phyloP scores from a whole-genome alignment of 2,113 vertebrate species.

The Gymnocephalus cernua region DNA sequence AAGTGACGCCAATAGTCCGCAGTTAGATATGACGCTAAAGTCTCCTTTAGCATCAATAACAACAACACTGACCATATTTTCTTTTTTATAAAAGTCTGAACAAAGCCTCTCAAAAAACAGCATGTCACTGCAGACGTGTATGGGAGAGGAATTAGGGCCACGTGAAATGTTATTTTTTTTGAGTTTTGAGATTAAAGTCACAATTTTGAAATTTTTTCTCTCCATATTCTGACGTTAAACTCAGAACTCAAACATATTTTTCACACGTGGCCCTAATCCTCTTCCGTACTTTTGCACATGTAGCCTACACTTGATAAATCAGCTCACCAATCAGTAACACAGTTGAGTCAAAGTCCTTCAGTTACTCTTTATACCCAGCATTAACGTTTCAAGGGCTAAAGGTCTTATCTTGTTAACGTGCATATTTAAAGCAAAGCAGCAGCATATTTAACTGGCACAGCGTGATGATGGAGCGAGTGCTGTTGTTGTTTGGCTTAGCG shows the following conservation, averaged over 20 bases:
- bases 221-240: too few species aligned
- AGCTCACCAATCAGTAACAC: slow-evolving; percentile 34
- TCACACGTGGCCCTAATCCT: too few species aligned
- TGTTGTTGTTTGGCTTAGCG: slow-evolving; percentile 59
- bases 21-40: too few species aligned
- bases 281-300: neutral
- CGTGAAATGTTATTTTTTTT: too few species aligned
- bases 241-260: too few species aligned
- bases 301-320: slow-evolving; percentile 11
- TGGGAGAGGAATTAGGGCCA: too few species aligned
- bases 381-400: slow-evolving; percentile 59
- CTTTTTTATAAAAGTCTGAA: too few species aligned
- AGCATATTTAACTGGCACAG: slow-evolving; percentile 8
- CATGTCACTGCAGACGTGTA: neutral
- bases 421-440: slow-evolving; percentile 45
- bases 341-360: slow-evolving; percentile 59
- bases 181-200: too few species aligned
- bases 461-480: slow-evolving; percentile 43
- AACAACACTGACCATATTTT: too few species aligned
- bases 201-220: too few species aligned
- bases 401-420: slow-evolving; percentile 15
- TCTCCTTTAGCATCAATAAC: too few species aligned
- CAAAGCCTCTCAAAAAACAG: neutral
- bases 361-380: slow-evolving; percentile 46
- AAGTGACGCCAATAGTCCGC: too few species aligned